Percentiles rank a stretch among this genome's conserved stretches.
phyloP scores from a whole-genome alignment of 2,797 vertebrate species.

The Thalassophryne amazonica region DNA sequence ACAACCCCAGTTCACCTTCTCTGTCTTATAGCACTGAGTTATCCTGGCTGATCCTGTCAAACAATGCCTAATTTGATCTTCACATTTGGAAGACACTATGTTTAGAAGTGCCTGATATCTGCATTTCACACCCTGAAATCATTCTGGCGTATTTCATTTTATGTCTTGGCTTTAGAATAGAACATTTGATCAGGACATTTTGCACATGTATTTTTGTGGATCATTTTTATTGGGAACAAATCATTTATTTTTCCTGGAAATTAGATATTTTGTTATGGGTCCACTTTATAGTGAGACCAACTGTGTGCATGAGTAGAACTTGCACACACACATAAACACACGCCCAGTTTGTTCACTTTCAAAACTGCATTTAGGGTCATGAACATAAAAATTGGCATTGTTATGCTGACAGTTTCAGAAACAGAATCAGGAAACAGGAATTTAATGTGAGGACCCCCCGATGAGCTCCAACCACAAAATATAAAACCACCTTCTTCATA shows the following conservation, averaged over 20 bases:
- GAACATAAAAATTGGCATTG: slow-evolving; percentile 38
- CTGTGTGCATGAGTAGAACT: slow-evolving; percentile 3
- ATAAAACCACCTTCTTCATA: slow-evolving; percentile 26
- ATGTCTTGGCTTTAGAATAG: slow-evolving; percentile 33
- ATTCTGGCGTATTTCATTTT: slow-evolving; percentile 48
- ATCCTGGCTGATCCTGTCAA: not conserved
- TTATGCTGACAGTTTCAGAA: slow-evolving; percentile 31
- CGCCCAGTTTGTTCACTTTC: slow-evolving; percentile 29
- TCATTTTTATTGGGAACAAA: slow-evolving; percentile 75
- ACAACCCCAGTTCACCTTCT: slow-evolving; percentile 21
- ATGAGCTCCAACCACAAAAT: slow-evolving; percentile 29
- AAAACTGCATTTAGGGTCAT: slow-evolving; percentile 46
- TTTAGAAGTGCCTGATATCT: slow-evolving; percentile 22
- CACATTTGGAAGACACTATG: slow-evolving; percentile 1
- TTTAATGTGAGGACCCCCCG: slow-evolving; percentile 43
- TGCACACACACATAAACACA: not conserved
- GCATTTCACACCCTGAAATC: slow-evolving; percentile 45
- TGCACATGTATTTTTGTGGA: slow-evolving; percentile 57
- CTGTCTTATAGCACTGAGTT: too few relatives aligned
- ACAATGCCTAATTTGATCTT: slow-evolving; percentile 18
- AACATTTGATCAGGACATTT: slow-evolving; percentile 37
- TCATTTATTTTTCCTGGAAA: slow-evolving; percentile 67
- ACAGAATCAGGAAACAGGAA: slow-evolving; percentile 54
- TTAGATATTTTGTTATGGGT: slow-evolving; percentile 52
- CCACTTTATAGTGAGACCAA: slow-evolving; percentile 45